Base-by-base conservation (phyloP, 2,797 vertebrate species). In the Microctenopoma lineatum region DNA sequence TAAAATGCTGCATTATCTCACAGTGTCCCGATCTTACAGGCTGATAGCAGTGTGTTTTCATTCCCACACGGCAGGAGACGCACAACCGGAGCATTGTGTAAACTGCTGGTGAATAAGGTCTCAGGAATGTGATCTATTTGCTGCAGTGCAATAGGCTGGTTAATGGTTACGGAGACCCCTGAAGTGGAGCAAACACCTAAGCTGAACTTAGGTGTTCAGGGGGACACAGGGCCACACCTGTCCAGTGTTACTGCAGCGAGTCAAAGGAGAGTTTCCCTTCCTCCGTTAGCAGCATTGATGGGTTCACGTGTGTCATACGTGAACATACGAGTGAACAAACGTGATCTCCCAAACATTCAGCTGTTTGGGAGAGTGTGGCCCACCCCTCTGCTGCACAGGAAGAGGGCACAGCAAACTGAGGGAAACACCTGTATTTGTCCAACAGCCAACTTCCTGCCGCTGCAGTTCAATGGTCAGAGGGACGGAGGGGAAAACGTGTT, bases 391-490 rank as follows among this genome's bases (percentile, higher is more conserved):
- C 86, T 89, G 84, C 51, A 64, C 86, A 91, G 92, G 91, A 93
- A 92, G 77, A 79, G 63, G 73, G 62, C 53, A 75, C 75, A 79
- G 70, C 76, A 9, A 25, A 55, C 69, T 66, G 34, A 21, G 85
- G 94, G 93, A 94, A 94, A 85, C 94, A 94, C 92, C 93, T 93
- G 93, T 89, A 89, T 92, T 93, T 92, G 88, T 91, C 82, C 84
- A 66, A 57, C 87, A 77, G 70, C 80, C 84, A 48, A 87, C 90
- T 85, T 92, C 92, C 92, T 92, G 89, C 81, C 71, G 51, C 70
- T 45, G 36, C 52, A 27, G 58, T 15, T 83, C 63, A 68, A 63
- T 58, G 55, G 36, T 76, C 66, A 56, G 80, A 83, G 82, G 70
- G 66, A 81, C 83, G 87, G 89, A 92, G 75, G 42, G 73, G 42